These are phyloP conservation scores for Osmoderma eremita DNA, from an alignment of 2,888 invertebrate species.

Conservation along the genomic window DNA sequence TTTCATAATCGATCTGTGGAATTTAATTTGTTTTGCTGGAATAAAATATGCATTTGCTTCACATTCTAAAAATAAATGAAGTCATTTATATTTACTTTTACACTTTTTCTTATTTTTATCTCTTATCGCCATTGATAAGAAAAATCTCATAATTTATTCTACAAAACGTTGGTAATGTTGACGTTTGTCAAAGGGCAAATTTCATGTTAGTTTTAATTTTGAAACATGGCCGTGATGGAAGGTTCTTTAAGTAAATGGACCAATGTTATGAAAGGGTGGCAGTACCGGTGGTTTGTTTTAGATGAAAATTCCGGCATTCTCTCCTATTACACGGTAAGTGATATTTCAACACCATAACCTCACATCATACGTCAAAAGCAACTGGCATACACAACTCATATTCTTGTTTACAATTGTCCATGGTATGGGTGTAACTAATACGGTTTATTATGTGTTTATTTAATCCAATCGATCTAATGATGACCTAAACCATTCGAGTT, in stretches of 20 bases:
- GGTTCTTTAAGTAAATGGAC: conserved; percentile 97
- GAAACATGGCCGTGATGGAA: conserved; percentile 77
- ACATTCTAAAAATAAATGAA: too few species aligned
- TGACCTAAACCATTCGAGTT: too few species aligned
- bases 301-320: conserved; percentile 96
- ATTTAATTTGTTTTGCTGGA: too few species aligned
- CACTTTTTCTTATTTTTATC: background rate
- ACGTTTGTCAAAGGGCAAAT: conserved; percentile 40
- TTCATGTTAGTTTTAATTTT: conserved; percentile 49
- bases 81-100: too few species aligned
- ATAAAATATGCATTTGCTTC: background rate
- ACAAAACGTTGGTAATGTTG: conserved; percentile 24
- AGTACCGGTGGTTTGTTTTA: conserved; percentile 98
- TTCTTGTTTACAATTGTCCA: conserved; percentile 39
- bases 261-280: conserved; percentile 99
- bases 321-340: conserved; percentile 95
- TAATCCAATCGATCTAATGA: background rate
- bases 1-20: too few species aligned
- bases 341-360: conserved; percentile 36
- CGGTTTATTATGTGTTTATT: conserved; percentile 1
- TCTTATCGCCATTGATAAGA: background rate
- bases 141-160: background rate
- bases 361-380: conserved; percentile 15
- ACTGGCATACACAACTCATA: conserved; percentile 4
- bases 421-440: conserved; percentile 36